Evolutionary conservation across 2,113 vertebrate genomes (phyloP).

Genomic region (Hippoglossus stenolepis): DNA sequence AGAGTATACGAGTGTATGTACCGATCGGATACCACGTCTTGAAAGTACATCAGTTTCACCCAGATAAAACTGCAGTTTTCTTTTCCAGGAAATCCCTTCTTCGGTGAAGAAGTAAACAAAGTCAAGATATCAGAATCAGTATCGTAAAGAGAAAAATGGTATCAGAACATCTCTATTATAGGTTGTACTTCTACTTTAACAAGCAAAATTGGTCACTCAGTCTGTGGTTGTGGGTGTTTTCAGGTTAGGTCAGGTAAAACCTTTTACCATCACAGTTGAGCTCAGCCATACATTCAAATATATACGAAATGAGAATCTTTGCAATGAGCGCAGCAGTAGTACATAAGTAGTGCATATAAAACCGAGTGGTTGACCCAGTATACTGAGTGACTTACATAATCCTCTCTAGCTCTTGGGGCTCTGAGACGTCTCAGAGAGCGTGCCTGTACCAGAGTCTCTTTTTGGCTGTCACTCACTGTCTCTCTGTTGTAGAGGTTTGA

Average conservation of each 20-base stretch:
- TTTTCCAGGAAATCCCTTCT: no score
- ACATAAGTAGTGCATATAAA: conserved; percentile 58
- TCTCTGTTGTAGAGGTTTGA: conserved; percentile 17
- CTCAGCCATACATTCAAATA: background rate
- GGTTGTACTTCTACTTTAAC: background rate
- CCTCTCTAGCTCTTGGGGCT: conserved; percentile 57
- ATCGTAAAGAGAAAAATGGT: no score
- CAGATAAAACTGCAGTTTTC: no score
- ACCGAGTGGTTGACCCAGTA: conserved; percentile 75
- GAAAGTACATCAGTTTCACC: no score
- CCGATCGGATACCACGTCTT: no score
- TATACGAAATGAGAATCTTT: conserved; percentile 11
- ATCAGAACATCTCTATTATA: background rate
- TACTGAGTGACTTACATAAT: conserved; percentile 76
- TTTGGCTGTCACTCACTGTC: conserved; percentile 55
- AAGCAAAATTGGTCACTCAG: background rate
- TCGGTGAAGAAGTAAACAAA: no score
- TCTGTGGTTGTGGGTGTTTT: background rate
- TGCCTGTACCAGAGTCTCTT: conserved; percentile 53
- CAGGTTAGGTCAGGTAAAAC: conserved; percentile 1
- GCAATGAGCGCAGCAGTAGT: conserved; percentile 4
- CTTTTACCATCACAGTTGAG: background rate
- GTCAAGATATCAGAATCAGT: no score
- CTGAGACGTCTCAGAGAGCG: conserved; percentile 65
- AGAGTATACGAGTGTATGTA: no score